Evolutionary conservation across 2,113 vertebrate genomes (phyloP).

Genomic region (Anser cygnoides): DNA sequence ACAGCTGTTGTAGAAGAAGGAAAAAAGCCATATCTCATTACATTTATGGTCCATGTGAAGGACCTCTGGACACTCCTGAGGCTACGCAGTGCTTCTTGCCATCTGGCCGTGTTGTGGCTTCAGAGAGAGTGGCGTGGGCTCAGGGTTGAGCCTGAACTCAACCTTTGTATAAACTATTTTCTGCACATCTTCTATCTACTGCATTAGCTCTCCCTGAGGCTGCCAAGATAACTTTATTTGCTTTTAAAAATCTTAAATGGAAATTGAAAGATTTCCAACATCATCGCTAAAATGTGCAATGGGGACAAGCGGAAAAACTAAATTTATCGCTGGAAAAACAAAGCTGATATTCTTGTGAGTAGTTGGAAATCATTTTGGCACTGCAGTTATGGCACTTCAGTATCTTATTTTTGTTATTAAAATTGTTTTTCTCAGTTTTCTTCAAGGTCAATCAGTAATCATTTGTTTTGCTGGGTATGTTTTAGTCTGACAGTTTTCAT

Average conservation of each 20-base stretch:
- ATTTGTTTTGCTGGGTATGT: slow-evolving; percentile 21
- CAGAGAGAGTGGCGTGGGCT: neutral
- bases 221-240: slow-evolving; percentile 6
- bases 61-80: neutral
- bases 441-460: slow-evolving; percentile 54
- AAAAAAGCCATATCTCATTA: neutral
- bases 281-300: neutral
- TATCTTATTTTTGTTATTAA: slow-evolving; percentile 11
- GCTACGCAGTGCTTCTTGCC: neutral
- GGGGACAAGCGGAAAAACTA: neutral
- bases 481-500: slow-evolving; percentile 43
- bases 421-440: slow-evolving; percentile 62
- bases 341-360: slow-evolving; percentile 5
- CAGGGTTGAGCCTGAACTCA: neutral
- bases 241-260: slow-evolving; percentile 11
- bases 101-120: neutral
- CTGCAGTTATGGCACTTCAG: neutral
- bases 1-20: neutral
- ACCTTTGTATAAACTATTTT: neutral
- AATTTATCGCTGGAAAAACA: slow-evolving; percentile 23
- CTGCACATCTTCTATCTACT: neutral
- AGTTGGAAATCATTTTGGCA: slow-evolving; percentile 43
- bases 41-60: neutral
- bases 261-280: slow-evolving; percentile 27
- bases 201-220: neutral